Conservation (phyloP, 2,888 invertebrate genomes). For the Phyllotreta striolata region DNA sequence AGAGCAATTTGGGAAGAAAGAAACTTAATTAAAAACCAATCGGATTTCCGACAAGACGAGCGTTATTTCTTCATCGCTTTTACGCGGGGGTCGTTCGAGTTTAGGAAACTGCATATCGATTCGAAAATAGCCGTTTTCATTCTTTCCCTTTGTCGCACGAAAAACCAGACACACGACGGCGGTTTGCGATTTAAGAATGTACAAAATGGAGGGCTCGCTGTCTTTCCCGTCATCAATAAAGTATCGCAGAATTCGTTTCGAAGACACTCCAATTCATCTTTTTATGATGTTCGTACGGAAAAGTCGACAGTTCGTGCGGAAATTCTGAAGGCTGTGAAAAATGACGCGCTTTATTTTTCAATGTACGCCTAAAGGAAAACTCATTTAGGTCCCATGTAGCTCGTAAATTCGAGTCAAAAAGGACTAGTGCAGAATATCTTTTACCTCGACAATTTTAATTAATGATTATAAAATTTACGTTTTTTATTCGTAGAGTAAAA, state of each 20-base stretch:
- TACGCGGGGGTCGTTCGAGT: too few species aligned
- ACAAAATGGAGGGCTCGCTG: conserved; percentile 12
- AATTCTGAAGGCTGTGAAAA: conserved; percentile 22
- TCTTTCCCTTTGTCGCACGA: not conserved
- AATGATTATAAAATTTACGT: too few species aligned
- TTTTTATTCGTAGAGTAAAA: too few species aligned
- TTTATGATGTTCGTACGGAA: conserved; percentile 24
- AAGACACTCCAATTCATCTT: conserved; percentile 22
- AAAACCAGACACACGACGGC: conserved; percentile 17
- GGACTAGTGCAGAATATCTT: too few species aligned
- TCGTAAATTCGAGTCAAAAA: too few species aligned
- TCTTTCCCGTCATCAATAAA: conserved; percentile 24
- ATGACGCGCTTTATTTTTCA: conserved; percentile 14
- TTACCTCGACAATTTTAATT: too few species aligned
- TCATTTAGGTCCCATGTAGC: too few species aligned
- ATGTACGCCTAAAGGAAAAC: not conserved
- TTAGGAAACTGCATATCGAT: too few species aligned
- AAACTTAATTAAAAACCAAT: too few species aligned
- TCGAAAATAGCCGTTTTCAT: not conserved
- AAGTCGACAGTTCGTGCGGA: conserved; percentile 24
- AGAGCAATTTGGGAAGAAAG: too few species aligned
- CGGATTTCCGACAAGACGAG: too few species aligned
- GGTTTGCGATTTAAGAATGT: conserved; percentile 22
- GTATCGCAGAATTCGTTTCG: conserved; percentile 20
- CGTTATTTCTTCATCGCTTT: too few species aligned